Base-by-base conservation (phyloP, 2,888 invertebrate genomes). In the Drosophila pegasa region DNA sequence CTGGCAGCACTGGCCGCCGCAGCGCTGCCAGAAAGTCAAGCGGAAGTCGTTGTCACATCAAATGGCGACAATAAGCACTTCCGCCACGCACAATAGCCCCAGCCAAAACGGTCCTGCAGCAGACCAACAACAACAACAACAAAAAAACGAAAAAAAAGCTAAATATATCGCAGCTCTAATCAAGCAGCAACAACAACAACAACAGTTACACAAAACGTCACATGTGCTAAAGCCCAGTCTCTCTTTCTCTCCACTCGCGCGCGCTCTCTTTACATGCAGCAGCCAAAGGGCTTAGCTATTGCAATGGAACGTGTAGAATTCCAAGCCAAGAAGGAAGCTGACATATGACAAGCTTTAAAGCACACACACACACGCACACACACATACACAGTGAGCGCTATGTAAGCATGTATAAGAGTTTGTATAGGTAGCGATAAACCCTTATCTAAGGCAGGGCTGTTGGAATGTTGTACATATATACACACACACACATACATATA, bases 11-110 rank as follows among this genome's bases (percentile, higher is more conserved):
- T 52, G 66, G 43, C 25, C 43, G 43, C 25, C 43, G 25, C 10
- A 27, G 43, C 43, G 43, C 43, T 45, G 43, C 64, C 25, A 45
- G 45, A 33, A 20, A 47, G 16, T 35, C 57, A 54, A 64, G 48
- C 78, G 89, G 84, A 85, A 85, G 89, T 88, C 82, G 82, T 89
- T 88, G 85, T 75, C 86, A 81, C 84, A 78, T 89, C 89, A 87
- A 78, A 89, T 85, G 89, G 82, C 78, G 85, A 88, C 84, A 85
- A 88, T 73, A 73, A 87, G 78, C 86, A 81, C 87, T 84, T 85
- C 84, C 84, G 80, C 59, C 52, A 58, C 38, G 57, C 60, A 69
- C 59, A 71, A 78, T 20, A 71, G 85, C 82, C 47, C 47, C 8
- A 14, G 31, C 22, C 20, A 50, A 48, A 31, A 50, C 6, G 7